Base-by-base conservation (phyloP, 2,888 invertebrate species). In the Operophtera brumata region DNA sequence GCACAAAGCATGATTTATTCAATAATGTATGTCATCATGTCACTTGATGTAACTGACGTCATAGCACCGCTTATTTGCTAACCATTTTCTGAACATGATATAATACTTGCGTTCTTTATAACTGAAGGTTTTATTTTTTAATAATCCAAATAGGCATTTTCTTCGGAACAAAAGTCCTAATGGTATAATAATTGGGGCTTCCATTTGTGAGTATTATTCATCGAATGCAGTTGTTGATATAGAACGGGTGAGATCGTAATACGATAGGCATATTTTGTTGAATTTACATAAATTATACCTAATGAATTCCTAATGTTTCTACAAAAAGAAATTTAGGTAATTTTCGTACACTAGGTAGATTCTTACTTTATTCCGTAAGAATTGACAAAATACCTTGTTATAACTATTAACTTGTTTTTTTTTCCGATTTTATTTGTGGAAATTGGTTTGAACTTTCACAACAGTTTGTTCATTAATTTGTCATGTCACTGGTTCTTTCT, bases 121-220 rank as follows among this genome's bases (percentile, higher is more conserved):
- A 11, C 26, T 12, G 40, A 51, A 52, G 28, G 41, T 45, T 41
- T 47, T 54, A 62, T 62, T 73, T 77, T 80, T 81, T 73, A 80
- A 78, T 77, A 77, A 70, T 65, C 61, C 53, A 74, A 77, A 77
- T 73, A 73, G 71, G 69, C 69, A 53, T 44, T 47, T 78, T 77
- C 74, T 76, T 74, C 63, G 59, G 64, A 64, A 67, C 67, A 61
- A 69, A 74, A 69, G 68, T 72, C 73, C 70, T 82, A 83, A 83
- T 83, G 81, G 77, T 62, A 56, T 79, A 74, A 83, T 84, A 83
- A 84, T 84, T 82, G 83, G 69, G 50, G 64, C 65, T 65, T 67
- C 73, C 76, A 76, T 72, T 77, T 75, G 69, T 67, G 67, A 64
- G 64, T 69, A 60, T 59, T 73, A 74, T 72, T 57, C 55, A 54